Conservation (phyloP, 2,113 vertebrate species). For the Bubalus kerabau region DNA sequence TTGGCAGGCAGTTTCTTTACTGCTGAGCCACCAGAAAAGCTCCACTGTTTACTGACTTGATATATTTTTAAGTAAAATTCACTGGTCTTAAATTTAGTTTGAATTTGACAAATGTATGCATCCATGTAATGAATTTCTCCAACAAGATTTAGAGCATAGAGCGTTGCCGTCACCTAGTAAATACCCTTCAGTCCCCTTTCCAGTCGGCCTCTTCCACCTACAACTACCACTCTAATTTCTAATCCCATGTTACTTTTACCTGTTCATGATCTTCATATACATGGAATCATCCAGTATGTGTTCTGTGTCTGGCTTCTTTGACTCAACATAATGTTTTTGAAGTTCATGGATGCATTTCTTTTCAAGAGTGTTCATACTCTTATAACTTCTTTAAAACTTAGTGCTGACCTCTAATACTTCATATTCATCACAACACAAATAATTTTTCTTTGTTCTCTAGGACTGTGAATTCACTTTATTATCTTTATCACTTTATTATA, state of each 20-base stretch:
- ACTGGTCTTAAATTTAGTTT: background rate
- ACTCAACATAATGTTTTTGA: background rate
- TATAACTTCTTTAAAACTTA: background rate
- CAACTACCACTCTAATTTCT: background rate
- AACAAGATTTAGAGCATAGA: background rate
- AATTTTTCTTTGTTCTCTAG: background rate
- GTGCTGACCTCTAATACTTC: background rate
- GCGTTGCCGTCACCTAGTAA: background rate
- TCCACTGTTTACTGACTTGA: background rate
- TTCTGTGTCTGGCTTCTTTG: background rate
- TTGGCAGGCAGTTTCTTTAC: background rate
- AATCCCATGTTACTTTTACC: background rate
- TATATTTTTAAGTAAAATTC: background rate
- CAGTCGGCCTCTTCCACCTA: background rate
- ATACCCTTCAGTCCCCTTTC: background rate
- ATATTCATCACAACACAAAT: conserved; percentile 8
- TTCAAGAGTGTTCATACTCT: background rate
- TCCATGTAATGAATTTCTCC: background rate
- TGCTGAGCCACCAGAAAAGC: background rate
- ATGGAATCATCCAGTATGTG: background rate
- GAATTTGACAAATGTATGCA: background rate
- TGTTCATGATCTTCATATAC: conserved; percentile 14
- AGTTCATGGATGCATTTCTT: background rate
- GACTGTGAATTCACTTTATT: conserved; percentile 14
- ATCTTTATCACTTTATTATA: conserved; percentile 27